Base-by-base conservation (phyloP, 2,797 vertebrate genomes). In the Anabacerthia variegaticeps region DNA sequence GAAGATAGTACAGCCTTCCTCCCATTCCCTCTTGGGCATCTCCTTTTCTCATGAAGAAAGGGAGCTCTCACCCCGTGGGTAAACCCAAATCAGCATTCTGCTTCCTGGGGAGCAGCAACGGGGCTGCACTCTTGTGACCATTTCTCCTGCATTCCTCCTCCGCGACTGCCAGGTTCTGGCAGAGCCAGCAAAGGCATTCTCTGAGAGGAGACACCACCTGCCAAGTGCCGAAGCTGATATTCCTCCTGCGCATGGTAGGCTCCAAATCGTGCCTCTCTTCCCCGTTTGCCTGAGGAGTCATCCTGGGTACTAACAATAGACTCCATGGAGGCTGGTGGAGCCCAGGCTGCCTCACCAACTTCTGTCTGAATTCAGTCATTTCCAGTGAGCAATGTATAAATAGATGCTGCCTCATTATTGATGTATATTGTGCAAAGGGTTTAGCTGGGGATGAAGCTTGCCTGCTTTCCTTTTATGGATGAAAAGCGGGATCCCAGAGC, bases 291-390 rank as follows among this genome's bases (percentile, higher is more conserved):
- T 85, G 36, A 80, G 63, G 85, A 85, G 89, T 95, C 83, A 92
- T 88, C 84, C 86, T 71, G 59, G 56, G n/a, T 88, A 21, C 92
- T 94, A 96, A 92, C 93, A 92, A 82, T 75, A 94, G 92, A 77
- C 71, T 67, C 81, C 48, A 72, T 39, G 78, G 90, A 96, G 78
- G 92, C 92, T 91, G 92, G 81, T 51, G 84, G 84, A 95, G 75
- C 75, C 89, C 52, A 39, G 75, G 56, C 69, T 93, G 85, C 72
- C 90, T 94, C 63, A 78, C 65, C 48, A 62, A 9, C 59, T 94
- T 85, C 63, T 95, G 85, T 41, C 54, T 83, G 56, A 91, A 89
- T 79, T 79, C 88, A 95, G 68, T 78, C 74, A 69, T 62, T 94
- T 93, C 75, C 86, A 93, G 36, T 14, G 37, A 95, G 93, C 78